Evolutionary conservation across 2,797 vertebrate species (phyloP), one percentile per base, ranked within the genome.

Genomic region (Pipistrellus pipistrellus): DNA sequence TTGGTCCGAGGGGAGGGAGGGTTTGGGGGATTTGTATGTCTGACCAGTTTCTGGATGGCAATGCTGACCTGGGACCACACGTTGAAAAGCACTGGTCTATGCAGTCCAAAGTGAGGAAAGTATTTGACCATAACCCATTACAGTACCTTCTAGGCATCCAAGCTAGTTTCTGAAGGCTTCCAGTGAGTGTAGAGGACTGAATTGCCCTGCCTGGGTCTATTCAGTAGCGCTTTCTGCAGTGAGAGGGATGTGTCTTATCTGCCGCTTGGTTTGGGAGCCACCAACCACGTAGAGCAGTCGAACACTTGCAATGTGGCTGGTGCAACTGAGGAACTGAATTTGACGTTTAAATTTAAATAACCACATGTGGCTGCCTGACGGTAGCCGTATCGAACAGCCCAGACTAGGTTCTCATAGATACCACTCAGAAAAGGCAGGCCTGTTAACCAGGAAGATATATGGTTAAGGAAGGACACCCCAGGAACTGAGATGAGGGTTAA

Each of bases 331-430:
- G 46, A 35, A 30, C 15, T 81, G 44, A 51, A 32, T 73, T 90
- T 90, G 80, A 81, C 10, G 17, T 94, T 84, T 94, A 55, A 71
- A 51, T 90, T 73, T 46, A 69, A 80, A 80, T 38, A 77, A 44
- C 8, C 41, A 20, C 6, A 5, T 32, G 21, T 78, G 35, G 38
- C 75, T 71, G 48, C 38, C 75, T 27, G 57, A 59, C 5, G 35
- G 27, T 23, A 15, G 8, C 23, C 17, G 30, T 25, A 46, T 20
- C 59, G 6, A 25, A 78, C n/a, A 44, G 9, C 6, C 15, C 27
- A 25, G 32, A 82, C 25, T 8, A 53, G 44, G 62, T 30, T 72
- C 78, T 80, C n/a, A 15, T 20, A 57, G 41, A 23, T 20, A 10
- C 3, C 59, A 23, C 38, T 85, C 85, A 71, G 38, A 23, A 59